A percentile compares a stretch with the other conserved stretches of the same genome.
phyloP scores from a whole-genome alignment of 2,888 invertebrate species.

The Taenaris catops region DNA sequence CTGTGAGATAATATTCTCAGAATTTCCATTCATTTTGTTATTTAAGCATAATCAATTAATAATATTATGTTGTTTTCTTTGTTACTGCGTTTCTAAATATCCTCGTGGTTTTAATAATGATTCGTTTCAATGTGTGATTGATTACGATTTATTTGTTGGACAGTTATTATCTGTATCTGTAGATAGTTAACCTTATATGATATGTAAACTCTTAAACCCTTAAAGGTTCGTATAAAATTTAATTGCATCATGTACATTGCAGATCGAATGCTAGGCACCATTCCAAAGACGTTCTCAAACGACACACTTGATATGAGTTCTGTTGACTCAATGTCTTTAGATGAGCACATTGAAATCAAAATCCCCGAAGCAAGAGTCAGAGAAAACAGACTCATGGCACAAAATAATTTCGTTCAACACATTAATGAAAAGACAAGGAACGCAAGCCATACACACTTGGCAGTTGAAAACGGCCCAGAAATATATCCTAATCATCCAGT shows the following conservation, averaged over 20 bases:
- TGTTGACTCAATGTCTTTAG: constrained; percentile 81
- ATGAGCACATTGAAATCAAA: constrained; percentile 81
- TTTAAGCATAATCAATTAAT: constrained; percentile 1
- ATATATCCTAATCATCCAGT: constrained; percentile 29
- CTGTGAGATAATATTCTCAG: constrained; percentile 9
- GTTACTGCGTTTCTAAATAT: constrained; percentile 1
- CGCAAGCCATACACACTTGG: constrained; percentile 53
- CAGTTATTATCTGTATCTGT: too few relatives aligned
- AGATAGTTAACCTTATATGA: too few relatives aligned
- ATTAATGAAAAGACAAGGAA: constrained; percentile 64
- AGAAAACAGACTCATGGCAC: constrained; percentile 70
- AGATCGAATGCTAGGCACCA: constrained; percentile 72
- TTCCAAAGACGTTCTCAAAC: constrained; percentile 77
- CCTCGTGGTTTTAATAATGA: neutral
- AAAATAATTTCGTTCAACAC: constrained; percentile 67
- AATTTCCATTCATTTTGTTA: constrained; percentile 4
- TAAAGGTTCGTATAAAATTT: too few relatives aligned
- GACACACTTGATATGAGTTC: constrained; percentile 82
- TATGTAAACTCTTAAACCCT: too few relatives aligned
- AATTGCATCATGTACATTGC: too few relatives aligned
- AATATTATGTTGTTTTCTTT: constrained; percentile 2
- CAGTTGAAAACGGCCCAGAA: constrained; percentile 56
- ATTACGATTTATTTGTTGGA: too few relatives aligned
- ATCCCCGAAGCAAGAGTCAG: constrained; percentile 72
- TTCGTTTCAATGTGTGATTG: too few relatives aligned